Evolutionary conservation across 2,113 vertebrate species (phyloP), one percentile per base, ranked within the genome.

Genomic region (Misgurnus mizolepis): DNA sequence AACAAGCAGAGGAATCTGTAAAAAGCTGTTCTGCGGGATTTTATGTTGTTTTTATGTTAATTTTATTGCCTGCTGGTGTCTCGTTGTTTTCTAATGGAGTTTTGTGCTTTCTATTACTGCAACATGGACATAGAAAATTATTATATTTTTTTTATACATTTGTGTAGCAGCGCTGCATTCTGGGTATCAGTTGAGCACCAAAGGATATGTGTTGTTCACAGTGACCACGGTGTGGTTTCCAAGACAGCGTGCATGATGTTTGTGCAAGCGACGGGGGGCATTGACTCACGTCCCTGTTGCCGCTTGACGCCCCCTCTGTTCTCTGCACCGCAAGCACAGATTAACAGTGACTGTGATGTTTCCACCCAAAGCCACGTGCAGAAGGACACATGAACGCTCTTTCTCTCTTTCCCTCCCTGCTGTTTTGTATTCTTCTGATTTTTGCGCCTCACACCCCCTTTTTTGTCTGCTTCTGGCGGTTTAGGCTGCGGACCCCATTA

Each of bases 311-410:
- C 58, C 15, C 64, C 43, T 39, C 34, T 69, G 45, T 67, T 40
- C 55, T 49, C 65, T 49, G 56, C 34, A 27, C 50, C 39, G 41
- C 65, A 66, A 67, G 70, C 79, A 60, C 17, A 82, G 79, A 83
- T 86, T 55, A 68, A 49, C 40, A 75, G 50, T 86, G 79, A 83
- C 79, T 65, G 80, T 69, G 65, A 43, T n/a, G 18, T 69, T 73
- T 76, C 67, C 60, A n/a, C 76, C 73, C 67, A 50, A 70, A 56
- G 55, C 53, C 40, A 18, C 53, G 12, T 66, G 47, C 61, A 39
- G 18, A 64, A 34, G 74, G 74, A 47, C 74, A 76, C 47, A 76
- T 66, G 74, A 45, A 39, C 0, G 1, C 74, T 66, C 22, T 76
- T 60, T 7, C 39, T 61, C 76, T 67, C 34, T 76, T 34, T 76